A percentile compares a stretch with the other conserved stretches of the same genome.
These are phyloP conservation scores for Phalacrocorax pelagicus DNA, from an alignment of 2,113 vertebrate species.

Conservation along the genomic window DNA sequence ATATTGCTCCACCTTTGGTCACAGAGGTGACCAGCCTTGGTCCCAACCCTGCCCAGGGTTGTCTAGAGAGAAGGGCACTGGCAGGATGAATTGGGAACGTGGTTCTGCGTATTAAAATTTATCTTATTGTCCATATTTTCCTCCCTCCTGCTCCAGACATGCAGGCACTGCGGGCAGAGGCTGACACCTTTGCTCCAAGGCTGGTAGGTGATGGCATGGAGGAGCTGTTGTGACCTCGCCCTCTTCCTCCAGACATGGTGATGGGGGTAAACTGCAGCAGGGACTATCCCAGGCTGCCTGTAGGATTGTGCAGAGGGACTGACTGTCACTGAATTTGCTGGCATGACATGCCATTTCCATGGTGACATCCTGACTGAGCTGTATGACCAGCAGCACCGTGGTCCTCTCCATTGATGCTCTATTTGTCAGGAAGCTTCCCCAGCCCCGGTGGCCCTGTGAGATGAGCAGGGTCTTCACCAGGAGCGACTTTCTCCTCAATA, in stretches of 20 bases:
- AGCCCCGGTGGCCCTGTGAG: not conserved
- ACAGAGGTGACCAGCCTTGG: not conserved
- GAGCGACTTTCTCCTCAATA: not conserved
- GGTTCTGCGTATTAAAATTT: not conserved
- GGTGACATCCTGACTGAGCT: not conserved
- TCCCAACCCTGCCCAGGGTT: not conserved
- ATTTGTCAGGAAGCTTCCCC: not conserved
- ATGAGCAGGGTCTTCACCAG: not conserved
- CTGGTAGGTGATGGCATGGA: not conserved
- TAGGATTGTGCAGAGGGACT: not conserved
- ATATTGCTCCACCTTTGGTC: not conserved
- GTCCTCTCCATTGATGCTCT: not conserved
- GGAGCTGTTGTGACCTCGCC: not conserved
- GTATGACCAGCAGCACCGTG: rapidly evolving
- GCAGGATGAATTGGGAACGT: not conserved
- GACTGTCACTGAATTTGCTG: not conserved
- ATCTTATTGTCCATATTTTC: not conserved
- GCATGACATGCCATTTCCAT: not conserved
- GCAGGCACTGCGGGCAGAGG: not conserved
- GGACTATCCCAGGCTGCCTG: not conserved
- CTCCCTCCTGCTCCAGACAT: rapidly evolving
- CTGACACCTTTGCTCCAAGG: not conserved
- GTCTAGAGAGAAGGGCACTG: not conserved
- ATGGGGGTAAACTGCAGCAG: not conserved
- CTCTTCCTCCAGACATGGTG: not conserved